These are phyloP conservation scores for Chironomus tepperi DNA, from an alignment of 1,140 invertebrate genomes.

Conservation along the genomic window DNA sequence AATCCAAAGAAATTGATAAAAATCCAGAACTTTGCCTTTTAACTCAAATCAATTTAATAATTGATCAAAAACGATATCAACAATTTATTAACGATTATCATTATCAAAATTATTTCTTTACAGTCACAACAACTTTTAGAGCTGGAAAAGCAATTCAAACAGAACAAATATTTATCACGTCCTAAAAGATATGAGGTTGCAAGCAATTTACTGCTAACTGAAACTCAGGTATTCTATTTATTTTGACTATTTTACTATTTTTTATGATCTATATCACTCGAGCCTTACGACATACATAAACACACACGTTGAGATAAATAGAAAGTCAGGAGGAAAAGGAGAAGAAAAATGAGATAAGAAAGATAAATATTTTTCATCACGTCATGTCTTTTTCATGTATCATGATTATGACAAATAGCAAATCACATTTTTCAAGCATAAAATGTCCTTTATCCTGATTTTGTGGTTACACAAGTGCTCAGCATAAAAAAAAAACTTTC, in stretches of 20 bases:
- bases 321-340: not conserved
- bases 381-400: not conserved
- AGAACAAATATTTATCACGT: slow-evolving; percentile 97
- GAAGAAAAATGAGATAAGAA: slow-evolving; percentile 1
- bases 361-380: slow-evolving; percentile 16
- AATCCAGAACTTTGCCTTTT: too few species aligned
- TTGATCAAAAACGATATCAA: not conserved
- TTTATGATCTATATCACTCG: not conserved
- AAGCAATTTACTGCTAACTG: slow-evolving; percentile 92
- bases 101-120: not conserved
- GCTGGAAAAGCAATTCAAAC: slow-evolving; percentile 94
- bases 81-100: not conserved
- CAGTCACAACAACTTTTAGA: slow-evolving; percentile 90
- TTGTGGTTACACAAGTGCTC: not conserved
- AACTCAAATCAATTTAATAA: too few species aligned
- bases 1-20: too few species aligned
- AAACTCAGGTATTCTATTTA: slow-evolving; percentile 69
- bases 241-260: not conserved
- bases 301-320: not conserved
- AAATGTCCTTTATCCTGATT: slow-evolving; percentile 16
- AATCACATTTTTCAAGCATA: not conserved
- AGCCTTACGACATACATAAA: too few species aligned
- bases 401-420: not conserved
- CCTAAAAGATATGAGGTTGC: slow-evolving; percentile 98
- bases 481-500: not conserved